Conservation (phyloP, 2,888 invertebrate genomes). For the Drosophila anomelani region DNA sequence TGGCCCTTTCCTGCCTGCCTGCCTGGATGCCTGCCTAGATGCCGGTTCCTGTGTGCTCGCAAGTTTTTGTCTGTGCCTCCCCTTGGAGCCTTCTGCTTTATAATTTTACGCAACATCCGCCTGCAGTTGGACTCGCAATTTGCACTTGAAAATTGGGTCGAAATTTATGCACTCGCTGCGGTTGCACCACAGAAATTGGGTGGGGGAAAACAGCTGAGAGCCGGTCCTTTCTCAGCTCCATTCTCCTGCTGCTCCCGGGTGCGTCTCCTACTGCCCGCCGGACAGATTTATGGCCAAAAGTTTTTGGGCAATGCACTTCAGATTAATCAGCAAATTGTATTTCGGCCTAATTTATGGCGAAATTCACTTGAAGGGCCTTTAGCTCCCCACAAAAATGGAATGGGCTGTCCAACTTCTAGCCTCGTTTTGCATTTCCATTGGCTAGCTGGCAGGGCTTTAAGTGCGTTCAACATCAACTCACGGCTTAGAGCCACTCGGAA, state of each 20-base stretch:
- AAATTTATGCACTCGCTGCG: conserved; percentile 77
- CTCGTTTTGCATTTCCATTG: conserved; percentile 19
- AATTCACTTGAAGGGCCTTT: conserved; percentile 40
- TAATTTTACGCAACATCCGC: conserved; percentile 76
- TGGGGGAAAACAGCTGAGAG: conserved; percentile 55
- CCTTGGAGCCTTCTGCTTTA: conserved; percentile 35
- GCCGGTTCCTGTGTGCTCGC: conserved; percentile 50
- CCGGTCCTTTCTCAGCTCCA: neutral
- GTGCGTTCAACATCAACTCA: conserved; percentile 6
- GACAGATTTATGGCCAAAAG: conserved; percentile 73
- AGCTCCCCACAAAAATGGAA: conserved; percentile 16
- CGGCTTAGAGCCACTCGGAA: conserved; percentile 16
- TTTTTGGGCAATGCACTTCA: conserved; percentile 71
- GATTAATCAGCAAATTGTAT: conserved; percentile 82
- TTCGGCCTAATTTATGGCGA: conserved; percentile 75
- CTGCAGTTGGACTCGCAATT: conserved; percentile 51
- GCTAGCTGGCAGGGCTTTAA: neutral
- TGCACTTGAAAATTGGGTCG: conserved; percentile 78
- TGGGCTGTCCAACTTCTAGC: conserved; percentile 13
- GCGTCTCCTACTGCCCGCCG: conserved; percentile 15
- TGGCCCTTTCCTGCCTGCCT: conserved; percentile 16
- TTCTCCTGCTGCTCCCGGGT: neutral
- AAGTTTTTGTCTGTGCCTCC: conserved; percentile 60
- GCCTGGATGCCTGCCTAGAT: neutral
- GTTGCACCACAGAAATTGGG: conserved; percentile 48